Percentiles rank a stretch among this genome's conserved stretches.
These are phyloP conservation scores for Neotoma lepida DNA, from an alignment of 2,113 vertebrate species.

Conservation along the genomic window DNA sequence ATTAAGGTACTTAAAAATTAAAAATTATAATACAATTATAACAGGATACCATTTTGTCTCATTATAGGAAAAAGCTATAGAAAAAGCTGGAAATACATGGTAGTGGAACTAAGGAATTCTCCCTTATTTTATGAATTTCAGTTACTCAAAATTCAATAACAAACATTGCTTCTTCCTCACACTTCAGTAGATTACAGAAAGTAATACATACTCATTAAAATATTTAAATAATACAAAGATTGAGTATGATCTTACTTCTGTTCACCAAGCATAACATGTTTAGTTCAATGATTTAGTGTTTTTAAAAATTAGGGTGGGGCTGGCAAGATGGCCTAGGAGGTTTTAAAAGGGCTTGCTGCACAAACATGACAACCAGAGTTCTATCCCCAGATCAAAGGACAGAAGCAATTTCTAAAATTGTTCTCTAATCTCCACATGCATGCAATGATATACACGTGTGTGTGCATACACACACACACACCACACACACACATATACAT, in stretches of 20 bases:
- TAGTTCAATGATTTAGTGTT: background rate
- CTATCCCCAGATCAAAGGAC: background rate
- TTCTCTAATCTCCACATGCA: background rate
- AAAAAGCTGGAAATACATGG: background rate
- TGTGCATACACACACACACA: background rate
- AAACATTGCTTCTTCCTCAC: background rate
- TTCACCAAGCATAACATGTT: background rate
- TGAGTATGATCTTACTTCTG: background rate
- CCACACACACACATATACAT: background rate
- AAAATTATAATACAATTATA: background rate
- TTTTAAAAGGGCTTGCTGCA: background rate
- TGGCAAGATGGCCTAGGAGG: background rate
- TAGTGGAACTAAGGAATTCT: background rate
- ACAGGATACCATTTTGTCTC: background rate
- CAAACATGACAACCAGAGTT: background rate
- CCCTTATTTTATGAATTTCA: conserved; percentile 25
- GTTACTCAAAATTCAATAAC: background rate
- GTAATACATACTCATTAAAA: conserved; percentile 4
- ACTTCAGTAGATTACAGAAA: background rate
- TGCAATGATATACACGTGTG: background rate
- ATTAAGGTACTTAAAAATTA: background rate
- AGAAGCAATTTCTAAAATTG: background rate
- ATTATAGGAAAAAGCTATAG: background rate
- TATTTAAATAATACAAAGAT: background rate
- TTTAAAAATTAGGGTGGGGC: background rate